phyloP scores from a whole-genome alignment of 2,797 vertebrate genomes.

The Cottoperca gobio region DNA sequence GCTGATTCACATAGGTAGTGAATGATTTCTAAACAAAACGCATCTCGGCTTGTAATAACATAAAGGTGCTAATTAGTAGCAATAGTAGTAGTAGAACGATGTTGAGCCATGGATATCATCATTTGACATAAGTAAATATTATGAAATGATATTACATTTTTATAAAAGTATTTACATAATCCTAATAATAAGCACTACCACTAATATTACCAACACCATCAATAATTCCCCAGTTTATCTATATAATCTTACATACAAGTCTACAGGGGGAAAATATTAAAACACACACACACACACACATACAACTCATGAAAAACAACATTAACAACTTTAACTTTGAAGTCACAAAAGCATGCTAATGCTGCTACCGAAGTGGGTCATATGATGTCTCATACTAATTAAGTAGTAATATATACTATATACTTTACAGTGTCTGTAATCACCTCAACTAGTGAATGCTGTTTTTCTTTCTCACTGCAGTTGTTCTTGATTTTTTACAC shows the following conservation, averaged over 20 bases:
- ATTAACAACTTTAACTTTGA: constrained; percentile 48
- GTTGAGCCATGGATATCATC: neutral
- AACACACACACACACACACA: neutral
- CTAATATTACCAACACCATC: neutral
- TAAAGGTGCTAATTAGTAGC: neutral
- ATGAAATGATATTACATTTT: neutral
- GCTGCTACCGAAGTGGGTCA: constrained; percentile 62
- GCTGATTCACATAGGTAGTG: constrained; percentile 31
- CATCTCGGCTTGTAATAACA: constrained; percentile 6
- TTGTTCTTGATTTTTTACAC: constrained; percentile 23
- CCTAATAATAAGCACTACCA: neutral
- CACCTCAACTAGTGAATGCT: constrained; percentile 1
- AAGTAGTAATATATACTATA: constrained; percentile 45
- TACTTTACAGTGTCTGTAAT: constrained; percentile 20
- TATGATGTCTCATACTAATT: constrained; percentile 45
- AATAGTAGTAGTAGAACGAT: neutral
- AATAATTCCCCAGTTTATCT: constrained; percentile 1
- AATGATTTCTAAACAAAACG: constrained; percentile 15
- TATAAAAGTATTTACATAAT: constrained; percentile 8
- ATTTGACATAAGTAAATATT: neutral
- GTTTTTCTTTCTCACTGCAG: neutral
- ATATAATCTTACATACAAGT: constrained; percentile 6
- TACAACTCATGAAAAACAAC: constrained; percentile 16
- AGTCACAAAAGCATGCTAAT: constrained; percentile 42
- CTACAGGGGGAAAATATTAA: constrained; percentile 3